Base-by-base conservation (phyloP, 1,140 invertebrate genomes). In the Drosophila athabasca region DNA sequence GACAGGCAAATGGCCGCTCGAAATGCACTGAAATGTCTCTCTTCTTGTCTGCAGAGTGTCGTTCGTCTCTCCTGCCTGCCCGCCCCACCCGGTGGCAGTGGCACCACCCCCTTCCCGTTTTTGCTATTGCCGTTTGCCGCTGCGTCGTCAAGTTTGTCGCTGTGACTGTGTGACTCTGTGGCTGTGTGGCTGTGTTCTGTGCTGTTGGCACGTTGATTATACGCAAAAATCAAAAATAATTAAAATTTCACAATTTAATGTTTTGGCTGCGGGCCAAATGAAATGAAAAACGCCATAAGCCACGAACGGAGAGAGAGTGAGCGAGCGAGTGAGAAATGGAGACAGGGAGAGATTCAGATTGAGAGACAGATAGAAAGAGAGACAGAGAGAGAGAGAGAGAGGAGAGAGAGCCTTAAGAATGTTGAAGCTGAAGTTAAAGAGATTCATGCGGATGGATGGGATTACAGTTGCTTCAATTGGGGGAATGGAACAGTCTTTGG, bases 141-240 rank as follows among this genome's bases (percentile, higher is more conserved):
- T 45, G 54, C 57, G 57, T 68, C 71, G 70, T 75, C 69, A 51
- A 61, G 58, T 55, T 75, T 78, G 59, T 70, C 52, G 73, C 58
- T 61, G 44, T 13, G 35, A 54, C n/a, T 53, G 43, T 61, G 46
- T 46, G 41, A 43, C 39, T 52, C 29, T 49, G 52, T 15, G 26
- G 52, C 49, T 51, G 46, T 71, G 61, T 61, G 60, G 65, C 61
- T 62, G 65, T 48, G 9, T 26, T 26, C 41, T 73, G 62, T 39
- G 57, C 57, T 76, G 82, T 88, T 82, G 79, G 79, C 82, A 85
- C 83, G 83, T 88, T 87, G 87, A 90, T 90, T 87, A 84, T 88
- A 80, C 87, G 81, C 83, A 89, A 90, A 89, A 90, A 90, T 90
- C 88, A 90, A 90, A 90, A 90, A 88, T 90, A 90, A 90, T 90